A percentile compares a stretch with the other conserved stretches of the same genome.
Evolutionary conservation across 2,113 vertebrate species (phyloP).

Genomic region (Cromileptes altivelis): DNA sequence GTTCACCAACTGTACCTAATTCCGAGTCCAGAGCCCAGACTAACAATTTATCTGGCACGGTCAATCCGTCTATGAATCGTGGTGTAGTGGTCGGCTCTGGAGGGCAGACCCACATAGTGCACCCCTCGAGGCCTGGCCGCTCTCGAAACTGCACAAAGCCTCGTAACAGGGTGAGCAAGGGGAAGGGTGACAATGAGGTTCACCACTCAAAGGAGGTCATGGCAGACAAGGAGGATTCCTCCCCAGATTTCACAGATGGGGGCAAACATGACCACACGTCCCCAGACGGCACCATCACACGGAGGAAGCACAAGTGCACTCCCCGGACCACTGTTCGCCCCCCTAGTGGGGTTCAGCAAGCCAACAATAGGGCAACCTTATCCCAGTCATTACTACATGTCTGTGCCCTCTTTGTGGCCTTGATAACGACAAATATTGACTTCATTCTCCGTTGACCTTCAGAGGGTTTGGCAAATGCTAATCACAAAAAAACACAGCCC

Average conservation of each 20-base stretch:
- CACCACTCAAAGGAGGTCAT: conserved; percentile 86
- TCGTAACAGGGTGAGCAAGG: conserved; percentile 84
- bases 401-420: conserved; percentile 83
- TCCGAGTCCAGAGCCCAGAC: conserved; percentile 94
- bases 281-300: conserved; percentile 85
- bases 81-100: conserved; percentile 84
- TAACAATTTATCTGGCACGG: conserved; percentile 89
- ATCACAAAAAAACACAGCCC: conserved; percentile 66
- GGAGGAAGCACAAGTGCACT: conserved; percentile 94
- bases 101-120: conserved; percentile 85
- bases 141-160: conserved; percentile 92
- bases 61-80: conserved; percentile 85
- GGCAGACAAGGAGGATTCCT: conserved; percentile 87
- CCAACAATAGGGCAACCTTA: conserved; percentile 83
- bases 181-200: conserved; percentile 88
- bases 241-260: conserved; percentile 84
- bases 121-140: conserved; percentile 85
- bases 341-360: conserved; percentile 96
- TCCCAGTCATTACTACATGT: conserved; percentile 70
- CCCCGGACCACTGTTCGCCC: conserved; percentile 91
- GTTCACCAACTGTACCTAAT: conserved; percentile 81
- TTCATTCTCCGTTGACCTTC: conserved; percentile 89
- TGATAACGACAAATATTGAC: conserved; percentile 83
- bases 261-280: conserved; percentile 86
- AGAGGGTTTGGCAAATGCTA: conserved; percentile 84